Percentiles rank a stretch among this genome's conserved stretches.
Conservation (phyloP, 2,113 vertebrate species). For the Carlito syrichta region DNA sequence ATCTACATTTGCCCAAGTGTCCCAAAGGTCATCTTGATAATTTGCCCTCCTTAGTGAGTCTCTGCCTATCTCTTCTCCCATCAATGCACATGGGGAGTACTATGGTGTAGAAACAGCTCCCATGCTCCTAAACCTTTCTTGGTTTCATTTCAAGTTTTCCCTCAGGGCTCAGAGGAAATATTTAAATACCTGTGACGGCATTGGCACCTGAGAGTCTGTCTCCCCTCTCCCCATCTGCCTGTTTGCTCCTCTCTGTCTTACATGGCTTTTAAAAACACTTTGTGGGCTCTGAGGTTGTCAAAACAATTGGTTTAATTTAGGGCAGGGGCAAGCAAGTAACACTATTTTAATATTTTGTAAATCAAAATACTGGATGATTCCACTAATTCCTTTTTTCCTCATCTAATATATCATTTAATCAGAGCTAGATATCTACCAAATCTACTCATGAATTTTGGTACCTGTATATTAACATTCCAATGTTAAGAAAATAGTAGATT, state of each 20-base stretch:
- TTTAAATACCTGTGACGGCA: background rate
- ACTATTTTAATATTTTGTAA: rapidly evolving
- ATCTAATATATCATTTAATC: background rate
- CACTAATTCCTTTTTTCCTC: background rate
- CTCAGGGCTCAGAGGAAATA: no score
- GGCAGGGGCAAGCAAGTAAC: background rate
- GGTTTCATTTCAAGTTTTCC: no score
- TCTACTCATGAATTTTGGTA: background rate
- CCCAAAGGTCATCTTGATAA: rapidly evolving
- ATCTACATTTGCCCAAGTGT: background rate
- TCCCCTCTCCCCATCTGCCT: background rate
- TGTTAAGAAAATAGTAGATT: background rate
- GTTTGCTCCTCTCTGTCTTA: background rate
- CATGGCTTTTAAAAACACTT: background rate
- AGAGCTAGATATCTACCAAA: background rate
- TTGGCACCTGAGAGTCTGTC: background rate
- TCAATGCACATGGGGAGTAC: rapidly evolving
- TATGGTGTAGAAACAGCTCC: rapidly evolving
- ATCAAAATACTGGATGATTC: background rate
- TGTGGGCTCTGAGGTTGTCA: rapidly evolving
- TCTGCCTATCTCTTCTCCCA: background rate
- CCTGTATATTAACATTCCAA: background rate
- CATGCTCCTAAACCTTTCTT: no score
- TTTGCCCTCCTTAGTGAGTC: rapidly evolving
- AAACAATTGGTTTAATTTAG: background rate